Evolutionary conservation across 2,888 invertebrate genomes (phyloP).

Genomic region (Troglohyphantes excavatus): DNA sequence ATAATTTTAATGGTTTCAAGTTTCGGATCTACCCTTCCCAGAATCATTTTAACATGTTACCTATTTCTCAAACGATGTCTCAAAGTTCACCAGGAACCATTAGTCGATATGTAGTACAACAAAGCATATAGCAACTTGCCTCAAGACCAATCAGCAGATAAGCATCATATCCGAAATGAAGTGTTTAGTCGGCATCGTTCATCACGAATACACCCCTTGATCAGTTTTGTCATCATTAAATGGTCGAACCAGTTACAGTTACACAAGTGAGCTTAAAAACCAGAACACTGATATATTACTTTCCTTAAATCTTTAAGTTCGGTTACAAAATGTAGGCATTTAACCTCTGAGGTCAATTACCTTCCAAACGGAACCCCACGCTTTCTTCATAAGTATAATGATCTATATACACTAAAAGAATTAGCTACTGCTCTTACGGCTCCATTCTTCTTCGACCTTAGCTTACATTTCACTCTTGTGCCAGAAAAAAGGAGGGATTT

Average conservation of each 20-base stretch:
- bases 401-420: not conserved
- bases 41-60: not conserved
- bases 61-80: not conserved
- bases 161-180: not conserved
- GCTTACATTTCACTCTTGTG: conserved; percentile 27
- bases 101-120: not conserved
- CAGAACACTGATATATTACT: conserved; percentile 26
- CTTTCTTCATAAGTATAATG: conserved; percentile 3
- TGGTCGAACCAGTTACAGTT: conserved; percentile 27
- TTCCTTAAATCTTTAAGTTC: conserved; percentile 34
- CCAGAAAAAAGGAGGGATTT: not conserved
- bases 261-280: conserved; percentile 1
- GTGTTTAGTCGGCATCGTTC: not conserved
- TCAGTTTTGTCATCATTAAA: conserved; percentile 15
- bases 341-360: conserved; percentile 49
- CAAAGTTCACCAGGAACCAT: not conserved
- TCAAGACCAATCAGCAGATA: not conserved
- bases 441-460: conserved; percentile 13
- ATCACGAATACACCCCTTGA: not conserved
- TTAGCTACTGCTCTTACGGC: not conserved
- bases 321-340: conserved; percentile 36
- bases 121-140: not conserved
- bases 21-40: too few relatives aligned
- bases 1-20: too few relatives aligned
- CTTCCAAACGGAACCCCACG: not conserved